phyloP scores from a whole-genome alignment of 2,888 invertebrate species.

The Priocnemis perturbator region DNA sequence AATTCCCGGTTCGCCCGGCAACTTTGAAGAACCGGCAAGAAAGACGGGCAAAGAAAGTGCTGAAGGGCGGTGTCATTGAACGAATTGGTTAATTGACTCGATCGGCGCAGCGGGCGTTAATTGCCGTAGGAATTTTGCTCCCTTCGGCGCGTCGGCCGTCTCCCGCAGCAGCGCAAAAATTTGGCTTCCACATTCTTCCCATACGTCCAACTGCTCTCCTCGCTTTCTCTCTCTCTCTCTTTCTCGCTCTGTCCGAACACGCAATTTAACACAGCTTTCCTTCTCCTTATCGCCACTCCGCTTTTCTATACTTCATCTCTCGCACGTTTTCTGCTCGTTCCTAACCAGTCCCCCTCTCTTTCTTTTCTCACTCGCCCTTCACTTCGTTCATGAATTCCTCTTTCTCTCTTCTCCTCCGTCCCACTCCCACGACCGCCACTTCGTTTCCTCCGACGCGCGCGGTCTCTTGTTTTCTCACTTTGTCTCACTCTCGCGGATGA shows the following conservation, averaged over 20 bases:
- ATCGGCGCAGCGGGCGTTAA: slow-evolving; percentile 60
- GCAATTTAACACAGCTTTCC: no score
- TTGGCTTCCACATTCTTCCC: slow-evolving; percentile 35
- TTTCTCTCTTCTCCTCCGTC: background rate
- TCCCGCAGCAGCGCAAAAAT: slow-evolving; percentile 45
- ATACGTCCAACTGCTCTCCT: slow-evolving; percentile 17
- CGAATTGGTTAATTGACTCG: slow-evolving; percentile 70
- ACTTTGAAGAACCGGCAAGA: background rate
- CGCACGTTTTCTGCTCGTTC: background rate
- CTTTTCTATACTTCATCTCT: background rate
- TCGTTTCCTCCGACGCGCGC: background rate
- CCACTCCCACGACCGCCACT: no score
- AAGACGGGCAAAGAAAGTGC: slow-evolving; percentile 31
- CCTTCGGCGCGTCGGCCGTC: slow-evolving; percentile 35
- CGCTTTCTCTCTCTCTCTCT: slow-evolving; percentile 11
- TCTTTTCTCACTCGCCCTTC: background rate
- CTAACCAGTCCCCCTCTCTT: background rate
- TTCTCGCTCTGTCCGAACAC: no score
- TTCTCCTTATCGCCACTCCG: no score
- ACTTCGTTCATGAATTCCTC: background rate
- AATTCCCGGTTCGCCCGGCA: background rate
- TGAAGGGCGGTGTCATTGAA: slow-evolving; percentile 65
- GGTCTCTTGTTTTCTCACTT: slow-evolving; percentile 3
- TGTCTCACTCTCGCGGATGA: slow-evolving; percentile 23
- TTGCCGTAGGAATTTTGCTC: slow-evolving; percentile 50